These are phyloP conservation scores for Trypoxylus dichotomus DNA, from an alignment of 1,140 invertebrate genomes.

Conservation along the genomic window DNA sequence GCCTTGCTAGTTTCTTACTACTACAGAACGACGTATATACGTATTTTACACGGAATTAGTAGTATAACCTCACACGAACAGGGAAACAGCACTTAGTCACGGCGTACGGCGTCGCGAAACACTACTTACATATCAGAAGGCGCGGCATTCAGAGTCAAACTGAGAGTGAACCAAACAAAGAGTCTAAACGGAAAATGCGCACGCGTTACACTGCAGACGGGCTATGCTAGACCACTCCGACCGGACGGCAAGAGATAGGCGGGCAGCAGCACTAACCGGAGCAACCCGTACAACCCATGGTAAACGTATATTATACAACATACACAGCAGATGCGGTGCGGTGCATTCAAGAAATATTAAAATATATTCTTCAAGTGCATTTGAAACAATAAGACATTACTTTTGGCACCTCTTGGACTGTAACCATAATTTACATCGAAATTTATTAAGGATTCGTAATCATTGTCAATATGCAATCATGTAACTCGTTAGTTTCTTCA, in stretches of 20 bases:
- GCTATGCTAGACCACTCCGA: neutral
- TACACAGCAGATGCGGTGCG: neutral
- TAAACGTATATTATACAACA: neutral
- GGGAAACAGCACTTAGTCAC: conserved; percentile 50
- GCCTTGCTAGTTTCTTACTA: neutral
- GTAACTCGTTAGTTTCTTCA: no score
- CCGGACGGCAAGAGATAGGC: conserved; percentile 24
- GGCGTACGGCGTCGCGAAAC: conserved; percentile 71
- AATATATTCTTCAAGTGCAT: neutral
- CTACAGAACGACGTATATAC: neutral
- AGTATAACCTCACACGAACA: conserved; percentile 13
- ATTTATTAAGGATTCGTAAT: no score
- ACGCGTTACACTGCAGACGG: conserved; percentile 38
- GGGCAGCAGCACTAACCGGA: conserved; percentile 25
- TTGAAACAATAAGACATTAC: no score
- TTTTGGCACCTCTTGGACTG: no score
- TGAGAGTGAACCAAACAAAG: conserved; percentile 42
- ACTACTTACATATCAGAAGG: conserved; percentile 52
- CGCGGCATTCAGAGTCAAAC: conserved; percentile 43
- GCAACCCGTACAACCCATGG: neutral
- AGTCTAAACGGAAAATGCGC: conserved; percentile 35
- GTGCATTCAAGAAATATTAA: neutral
- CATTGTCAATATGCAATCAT: no score
- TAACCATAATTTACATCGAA: no score
- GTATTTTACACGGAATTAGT: conserved; percentile 3